A percentile compares a stretch with the other conserved stretches of the same genome.
phyloP scores from a whole-genome alignment of 1,140 invertebrate species.

The Hyphantria cunea region DNA sequence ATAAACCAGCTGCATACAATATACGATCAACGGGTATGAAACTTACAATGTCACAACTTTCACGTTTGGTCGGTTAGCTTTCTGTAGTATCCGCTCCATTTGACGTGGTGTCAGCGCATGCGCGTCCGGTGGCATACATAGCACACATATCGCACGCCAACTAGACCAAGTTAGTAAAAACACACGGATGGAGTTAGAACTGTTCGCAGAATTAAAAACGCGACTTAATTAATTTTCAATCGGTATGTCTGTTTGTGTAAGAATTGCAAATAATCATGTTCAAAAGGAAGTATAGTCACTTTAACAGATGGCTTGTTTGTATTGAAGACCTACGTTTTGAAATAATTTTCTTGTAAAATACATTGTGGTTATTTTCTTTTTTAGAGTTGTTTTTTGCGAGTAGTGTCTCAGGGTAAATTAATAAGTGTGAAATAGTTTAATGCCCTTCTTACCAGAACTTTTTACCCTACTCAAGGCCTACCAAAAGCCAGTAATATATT shows the following conservation, averaged over 20 bases:
- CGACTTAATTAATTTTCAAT: conserved; percentile 21
- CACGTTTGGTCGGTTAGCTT: conserved; percentile 43
- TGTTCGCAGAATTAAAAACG: conserved; percentile 35
- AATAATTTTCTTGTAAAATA: no score
- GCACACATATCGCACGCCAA: conserved; percentile 75
- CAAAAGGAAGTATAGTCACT: no score
- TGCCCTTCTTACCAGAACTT: no score
- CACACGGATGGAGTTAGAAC: conserved; percentile 59
- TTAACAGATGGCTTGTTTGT: no score
- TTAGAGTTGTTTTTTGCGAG: no score
- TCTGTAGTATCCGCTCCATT: conserved; percentile 69
- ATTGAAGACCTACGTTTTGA: no score
- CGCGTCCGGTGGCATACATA: conserved; percentile 76
- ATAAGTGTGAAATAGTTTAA: no score
- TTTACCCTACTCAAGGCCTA: no score
- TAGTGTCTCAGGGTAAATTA: no score
- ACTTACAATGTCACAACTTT: conserved; percentile 37
- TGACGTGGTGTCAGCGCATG: conserved; percentile 48
- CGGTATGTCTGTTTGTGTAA: conserved; percentile 1
- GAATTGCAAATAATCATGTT: no score
- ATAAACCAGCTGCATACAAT: conserved; percentile 37
- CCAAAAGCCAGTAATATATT: no score
- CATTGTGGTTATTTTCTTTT: no score
- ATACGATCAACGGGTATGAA: not conserved
- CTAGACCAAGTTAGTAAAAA: conserved; percentile 70